A percentile compares a stretch with the other conserved stretches of the same genome.
phyloP scores from a whole-genome alignment of 1,140 invertebrate species.

The Macrocentrus cingulum region DNA sequence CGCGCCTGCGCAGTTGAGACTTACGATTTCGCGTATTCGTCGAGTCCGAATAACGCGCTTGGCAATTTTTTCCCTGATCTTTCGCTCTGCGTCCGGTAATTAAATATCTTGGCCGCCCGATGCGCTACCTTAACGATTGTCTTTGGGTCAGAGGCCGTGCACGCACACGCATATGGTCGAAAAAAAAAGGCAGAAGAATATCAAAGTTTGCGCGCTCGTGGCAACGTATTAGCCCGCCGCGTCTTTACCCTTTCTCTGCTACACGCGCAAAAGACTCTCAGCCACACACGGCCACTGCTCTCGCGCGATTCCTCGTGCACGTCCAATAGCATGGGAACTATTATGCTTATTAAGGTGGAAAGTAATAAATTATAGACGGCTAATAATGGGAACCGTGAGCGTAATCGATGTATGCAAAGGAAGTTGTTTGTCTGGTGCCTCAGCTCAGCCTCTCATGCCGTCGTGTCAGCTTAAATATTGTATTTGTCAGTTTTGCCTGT shows the following conservation, averaged over 20 bases:
- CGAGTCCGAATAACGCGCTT: too few species aligned
- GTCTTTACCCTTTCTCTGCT: constrained; percentile 1
- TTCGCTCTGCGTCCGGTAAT: constrained; percentile 43
- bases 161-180: constrained; percentile 31
- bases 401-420: constrained; percentile 56
- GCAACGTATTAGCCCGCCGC: neutral
- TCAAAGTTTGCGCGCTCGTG: neutral
- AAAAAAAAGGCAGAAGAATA: neutral
- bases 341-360: constrained; percentile 59
- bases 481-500: neutral
- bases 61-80: constrained; percentile 21
- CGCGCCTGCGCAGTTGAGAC: constrained; percentile 14
- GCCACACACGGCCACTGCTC: constrained; percentile 10
- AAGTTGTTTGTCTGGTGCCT: constrained; percentile 44
- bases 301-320: constrained; percentile 15
- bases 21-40: constrained; percentile 38
- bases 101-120: constrained; percentile 52
- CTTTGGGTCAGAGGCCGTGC: constrained; percentile 51
- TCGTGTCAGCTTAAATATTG: constrained; percentile 12
- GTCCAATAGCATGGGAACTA: constrained; percentile 52
- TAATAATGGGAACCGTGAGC: constrained; percentile 51
- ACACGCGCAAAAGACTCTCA: constrained; percentile 7
- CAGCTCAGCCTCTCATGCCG: constrained; percentile 16
- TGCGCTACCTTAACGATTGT: constrained; percentile 59
- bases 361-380: constrained; percentile 58